A percentile compares a stretch with the other conserved stretches of the same genome.
These are phyloP conservation scores for human (Homo sapiens) DNA, from an alignment of 2,113 vertebrate genomes.

Conservation along the genomic window GRCh38 chr5:126117501-126118000, in stretches of 20 bases:
- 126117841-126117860: not conserved
- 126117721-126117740: not conserved
- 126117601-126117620: constrained; percentile 31
- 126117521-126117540: not conserved
- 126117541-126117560: constrained; percentile 20
- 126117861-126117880: not conserved
- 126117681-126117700: not conserved
- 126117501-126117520: constrained; percentile 2
- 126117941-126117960: not conserved
- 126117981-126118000: not conserved
- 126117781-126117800: not conserved
- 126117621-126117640: not conserved
- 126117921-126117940: not conserved
- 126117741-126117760: not conserved
- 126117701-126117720: not conserved
- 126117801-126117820: not conserved
- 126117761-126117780: not conserved
- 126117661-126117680: constrained; percentile 43
- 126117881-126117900: not conserved
- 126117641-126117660: not conserved
- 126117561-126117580: constrained; percentile 9
- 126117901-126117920: not conserved
- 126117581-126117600: not conserved
- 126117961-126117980: not conserved
- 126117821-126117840: not conserved